Conservation (phyloP, 2,797 vertebrate species). For the Cyprinella venusta region DNA sequence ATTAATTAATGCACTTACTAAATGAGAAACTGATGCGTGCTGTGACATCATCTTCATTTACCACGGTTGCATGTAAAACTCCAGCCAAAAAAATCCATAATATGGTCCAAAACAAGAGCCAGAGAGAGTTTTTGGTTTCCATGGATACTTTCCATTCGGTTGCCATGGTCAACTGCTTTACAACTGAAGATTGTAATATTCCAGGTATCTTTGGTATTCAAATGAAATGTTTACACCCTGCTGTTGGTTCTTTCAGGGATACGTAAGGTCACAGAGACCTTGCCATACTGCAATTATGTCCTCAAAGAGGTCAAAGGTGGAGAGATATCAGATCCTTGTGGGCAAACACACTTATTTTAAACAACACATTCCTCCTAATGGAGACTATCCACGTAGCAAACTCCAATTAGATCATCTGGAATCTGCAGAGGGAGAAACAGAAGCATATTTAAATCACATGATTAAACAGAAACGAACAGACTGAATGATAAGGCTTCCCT, state of each 20-base stretch:
- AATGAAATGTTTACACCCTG: constrained; percentile 13
- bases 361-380: constrained; percentile 1
- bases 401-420: background rate
- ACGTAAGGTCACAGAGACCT: constrained; percentile 1
- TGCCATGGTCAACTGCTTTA: constrained; percentile 17
- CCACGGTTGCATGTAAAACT: constrained; percentile 17
- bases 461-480: background rate
- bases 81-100: constrained; percentile 47
- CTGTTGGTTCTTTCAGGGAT: background rate
- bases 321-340: background rate
- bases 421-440: constrained; percentile 21
- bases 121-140: constrained; percentile 32
- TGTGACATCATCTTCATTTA: constrained; percentile 46
- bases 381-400: background rate
- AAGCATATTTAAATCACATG: constrained; percentile 3
- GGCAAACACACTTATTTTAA: constrained; percentile 10
- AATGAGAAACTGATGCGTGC: constrained; percentile 52
- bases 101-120: constrained; percentile 53
- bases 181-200: constrained; percentile 26
- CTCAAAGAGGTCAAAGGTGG: constrained; percentile 28
- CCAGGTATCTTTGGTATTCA: constrained; percentile 31
- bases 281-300: constrained; percentile 6
- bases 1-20: constrained; percentile 42
- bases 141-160: constrained; percentile 39
- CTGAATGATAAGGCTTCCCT: no score